Evolutionary conservation across 2,888 invertebrate genomes (phyloP).

Genomic region (Amphipoea oculea): DNA sequence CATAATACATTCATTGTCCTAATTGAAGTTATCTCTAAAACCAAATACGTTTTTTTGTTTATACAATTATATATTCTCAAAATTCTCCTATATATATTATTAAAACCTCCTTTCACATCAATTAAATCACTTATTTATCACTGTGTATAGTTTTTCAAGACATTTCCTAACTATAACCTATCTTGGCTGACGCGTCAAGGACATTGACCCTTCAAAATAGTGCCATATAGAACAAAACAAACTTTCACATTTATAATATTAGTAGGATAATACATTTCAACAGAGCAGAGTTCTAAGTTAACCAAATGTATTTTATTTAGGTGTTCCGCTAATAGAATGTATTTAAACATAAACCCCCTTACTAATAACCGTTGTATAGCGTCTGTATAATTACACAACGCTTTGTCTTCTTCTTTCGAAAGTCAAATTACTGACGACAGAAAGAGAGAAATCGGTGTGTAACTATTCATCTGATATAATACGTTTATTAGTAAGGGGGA

Average conservation of each 20-base stretch:
- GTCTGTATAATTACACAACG: too few species aligned
- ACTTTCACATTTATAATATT: too few species aligned
- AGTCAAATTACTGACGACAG: too few species aligned
- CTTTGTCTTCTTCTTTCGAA: too few species aligned
- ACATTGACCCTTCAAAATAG: slow-evolving; percentile 5
- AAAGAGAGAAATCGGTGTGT: too few species aligned
- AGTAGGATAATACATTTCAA: background rate
- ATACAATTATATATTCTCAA: slow-evolving; percentile 36
- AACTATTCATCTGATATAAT: too few species aligned
- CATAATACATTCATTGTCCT: slow-evolving; percentile 59
- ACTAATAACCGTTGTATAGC: too few species aligned
- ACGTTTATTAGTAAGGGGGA: too few species aligned
- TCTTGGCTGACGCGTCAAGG: background rate
- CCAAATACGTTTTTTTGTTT: slow-evolving; percentile 34
- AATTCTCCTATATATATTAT: slow-evolving; percentile 38
- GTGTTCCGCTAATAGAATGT: slow-evolving; percentile 18
- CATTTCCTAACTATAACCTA: slow-evolving; percentile 22
- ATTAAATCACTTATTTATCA: slow-evolving; percentile 56
- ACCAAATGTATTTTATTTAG: background rate
- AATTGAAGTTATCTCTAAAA: slow-evolving; percentile 53
- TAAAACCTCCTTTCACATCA: slow-evolving; percentile 14
- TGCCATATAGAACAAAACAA: background rate
- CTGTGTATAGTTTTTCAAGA: slow-evolving; percentile 39
- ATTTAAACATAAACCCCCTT: slow-evolving; percentile 13
- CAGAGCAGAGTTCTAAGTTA: background rate